phyloP scores from a whole-genome alignment of 2,113 vertebrate species.

The Pangasianodon hypophthalmus region DNA sequence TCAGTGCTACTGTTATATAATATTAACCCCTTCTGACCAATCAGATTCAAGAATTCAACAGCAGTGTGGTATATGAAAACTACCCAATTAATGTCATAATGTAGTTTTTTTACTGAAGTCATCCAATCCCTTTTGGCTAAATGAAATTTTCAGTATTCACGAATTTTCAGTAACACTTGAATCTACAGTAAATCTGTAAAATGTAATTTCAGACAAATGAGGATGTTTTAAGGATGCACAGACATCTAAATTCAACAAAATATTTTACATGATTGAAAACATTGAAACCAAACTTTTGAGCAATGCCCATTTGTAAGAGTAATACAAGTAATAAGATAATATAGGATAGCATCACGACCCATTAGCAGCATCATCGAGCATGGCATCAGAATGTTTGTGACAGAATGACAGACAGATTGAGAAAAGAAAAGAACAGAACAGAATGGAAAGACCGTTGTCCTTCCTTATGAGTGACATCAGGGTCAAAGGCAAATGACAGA shows the following conservation, averaged over 20 bases:
- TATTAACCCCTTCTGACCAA: not conserved
- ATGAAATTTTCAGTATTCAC: no score
- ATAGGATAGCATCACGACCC: not conserved
- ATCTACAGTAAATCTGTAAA: not conserved
- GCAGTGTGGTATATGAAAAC: not conserved
- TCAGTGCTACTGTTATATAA: no score
- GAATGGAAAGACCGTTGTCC: not conserved
- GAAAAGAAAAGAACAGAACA: not conserved
- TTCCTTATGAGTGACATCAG: not conserved
- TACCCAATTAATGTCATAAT: not conserved
- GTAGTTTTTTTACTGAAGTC: not conserved
- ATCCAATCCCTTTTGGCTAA: not conserved
- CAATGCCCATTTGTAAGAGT: not conserved
- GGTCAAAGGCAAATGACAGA: not conserved
- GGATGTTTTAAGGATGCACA: not conserved
- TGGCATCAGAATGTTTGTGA: not conserved
- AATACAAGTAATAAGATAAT: not conserved
- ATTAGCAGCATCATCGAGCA: not conserved
- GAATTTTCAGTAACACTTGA: no score
- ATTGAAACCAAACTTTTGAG: not conserved
- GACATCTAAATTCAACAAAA: not conserved
- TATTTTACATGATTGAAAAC: not conserved
- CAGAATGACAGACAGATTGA: conserved; percentile 3
- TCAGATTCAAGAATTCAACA: not conserved
- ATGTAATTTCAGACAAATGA: not conserved